Evolutionary conservation across 2,113 vertebrate species (phyloP).

Genomic region (Puma concolor): DNA sequence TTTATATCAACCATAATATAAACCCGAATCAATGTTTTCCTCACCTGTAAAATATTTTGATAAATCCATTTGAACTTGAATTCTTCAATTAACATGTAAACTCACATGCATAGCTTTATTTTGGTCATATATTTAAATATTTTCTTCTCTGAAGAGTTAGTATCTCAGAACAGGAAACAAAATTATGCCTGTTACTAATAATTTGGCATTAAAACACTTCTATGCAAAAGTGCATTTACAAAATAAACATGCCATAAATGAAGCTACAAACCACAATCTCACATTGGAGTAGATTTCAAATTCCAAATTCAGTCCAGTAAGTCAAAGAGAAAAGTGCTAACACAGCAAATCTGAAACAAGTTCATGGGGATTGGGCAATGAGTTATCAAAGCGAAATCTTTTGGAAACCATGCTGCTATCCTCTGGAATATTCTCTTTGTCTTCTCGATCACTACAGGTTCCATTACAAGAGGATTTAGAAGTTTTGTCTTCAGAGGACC

Average conservation of each 20-base stretch:
- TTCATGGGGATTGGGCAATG: slow-evolving; percentile 84
- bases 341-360: slow-evolving; percentile 85
- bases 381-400: slow-evolving; percentile 92
- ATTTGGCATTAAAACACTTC: slow-evolving; percentile 54
- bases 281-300: slow-evolving; percentile 71
- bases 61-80: slow-evolving; percentile 60
- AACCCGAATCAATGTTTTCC: not conserved
- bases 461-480: slow-evolving; percentile 85
- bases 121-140: slow-evolving; percentile 72
- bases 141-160: slow-evolving; percentile 52
- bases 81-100: slow-evolving; percentile 61
- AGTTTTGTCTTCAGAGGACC: slow-evolving; percentile 86
- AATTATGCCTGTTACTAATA: slow-evolving; percentile 42
- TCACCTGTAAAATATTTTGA: slow-evolving; percentile 35
- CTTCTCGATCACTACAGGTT: slow-evolving; percentile 87
- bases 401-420: slow-evolving; percentile 89
- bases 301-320: slow-evolving; percentile 59
- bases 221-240: slow-evolving; percentile 85
- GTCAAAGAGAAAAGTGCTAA: slow-evolving; percentile 72
- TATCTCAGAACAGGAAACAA: slow-evolving; percentile 46
- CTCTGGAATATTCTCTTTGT: slow-evolving; percentile 96
- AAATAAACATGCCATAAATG: slow-evolving; percentile 68
- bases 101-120: slow-evolving; percentile 62
- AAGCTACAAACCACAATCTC: slow-evolving; percentile 71
- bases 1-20: slow-evolving; percentile 42